Conservation (phyloP, 2,797 vertebrate genomes). For the Pteropus rufus region DNA sequence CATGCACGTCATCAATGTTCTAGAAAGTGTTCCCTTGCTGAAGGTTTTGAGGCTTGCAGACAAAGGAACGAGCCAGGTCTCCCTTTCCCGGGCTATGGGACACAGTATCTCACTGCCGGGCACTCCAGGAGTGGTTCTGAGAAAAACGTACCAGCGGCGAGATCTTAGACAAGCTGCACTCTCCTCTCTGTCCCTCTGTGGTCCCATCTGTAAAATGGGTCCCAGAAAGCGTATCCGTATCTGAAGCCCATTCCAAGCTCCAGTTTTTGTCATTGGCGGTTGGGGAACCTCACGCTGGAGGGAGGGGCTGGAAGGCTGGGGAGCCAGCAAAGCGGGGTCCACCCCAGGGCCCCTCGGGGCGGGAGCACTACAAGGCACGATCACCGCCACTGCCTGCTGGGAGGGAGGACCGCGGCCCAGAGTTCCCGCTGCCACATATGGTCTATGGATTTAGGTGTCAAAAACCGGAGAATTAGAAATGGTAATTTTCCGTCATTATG, state of each 20-base stretch:
- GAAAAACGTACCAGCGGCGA: background rate
- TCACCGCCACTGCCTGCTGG: background rate
- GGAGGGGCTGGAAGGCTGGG: background rate
- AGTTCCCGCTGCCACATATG: conserved; percentile 84
- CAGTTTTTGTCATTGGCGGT: background rate
- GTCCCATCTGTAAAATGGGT: background rate
- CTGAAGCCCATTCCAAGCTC: background rate
- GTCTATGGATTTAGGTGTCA: conserved; percentile 87
- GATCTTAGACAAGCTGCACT: background rate
- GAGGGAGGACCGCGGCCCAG: conserved; percentile 53
- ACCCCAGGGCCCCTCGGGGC: background rate
- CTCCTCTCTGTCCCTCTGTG: background rate
- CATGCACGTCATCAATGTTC: background rate
- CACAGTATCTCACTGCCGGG: background rate
- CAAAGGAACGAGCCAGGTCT: background rate
- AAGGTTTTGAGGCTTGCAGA: background rate
- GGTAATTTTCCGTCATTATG: conserved; percentile 91
- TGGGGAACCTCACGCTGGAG: rapidly evolving
- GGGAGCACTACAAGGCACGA: background rate
- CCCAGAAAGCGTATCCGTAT: background rate
- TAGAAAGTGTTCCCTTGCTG: background rate
- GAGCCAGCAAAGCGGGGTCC: rapidly evolving
- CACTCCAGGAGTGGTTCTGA: background rate
- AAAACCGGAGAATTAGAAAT: conserved; percentile 87
- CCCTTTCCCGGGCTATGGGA: too few species aligned